Base-by-base conservation (phyloP, 2,797 vertebrate species). In the Artibeus lituratus region DNA sequence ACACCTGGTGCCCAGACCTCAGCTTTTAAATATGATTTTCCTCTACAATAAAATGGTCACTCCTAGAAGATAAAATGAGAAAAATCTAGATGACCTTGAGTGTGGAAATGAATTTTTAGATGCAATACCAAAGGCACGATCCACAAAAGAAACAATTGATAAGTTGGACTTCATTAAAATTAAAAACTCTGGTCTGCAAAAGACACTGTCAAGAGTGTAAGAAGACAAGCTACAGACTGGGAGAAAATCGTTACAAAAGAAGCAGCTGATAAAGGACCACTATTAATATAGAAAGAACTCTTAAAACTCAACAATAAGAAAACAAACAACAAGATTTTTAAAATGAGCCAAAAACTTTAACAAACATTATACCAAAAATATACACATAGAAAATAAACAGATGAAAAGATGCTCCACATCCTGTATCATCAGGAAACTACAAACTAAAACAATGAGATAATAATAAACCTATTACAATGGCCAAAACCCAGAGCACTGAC, bases 121-220 rank as follows among this genome's bases (percentile, higher is more conserved):
- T 18, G 82, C 39, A 87, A 65, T 5, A 94, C 3, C 24, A 44
- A 85, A 88, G 51, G 42, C 5, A 65, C 5, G n/a, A 49, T 59
- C 44, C 37, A 44, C 12, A 19, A 87, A 93, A 93, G 37, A 85
- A 57, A 55, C 81, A 57, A 74, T 44, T 55, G 53, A 88, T 87
- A 87, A 77, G 22, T 19, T 49, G 8, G 19, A 76, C 35, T 94
- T 81, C 29, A 88, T 85, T 94, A 87, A 90, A 95, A 81, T 95
- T 53, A 42, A 94, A 77, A 88, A 62, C 2, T 72, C 22, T 57
- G 3, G 3, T 85, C 47, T 93, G 32, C 2, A 35, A 83, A 91
- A 81, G 7, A n/a, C 24, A 14, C 37, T 86, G 18, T 80, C 35
- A 74, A 32, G 24, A 87, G 65, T 87, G 49, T 87, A 55, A 96